These are phyloP conservation scores for Psilanteris sp. DNA, from an alignment of 1,140 invertebrate species.

Conservation along the genomic window DNA sequence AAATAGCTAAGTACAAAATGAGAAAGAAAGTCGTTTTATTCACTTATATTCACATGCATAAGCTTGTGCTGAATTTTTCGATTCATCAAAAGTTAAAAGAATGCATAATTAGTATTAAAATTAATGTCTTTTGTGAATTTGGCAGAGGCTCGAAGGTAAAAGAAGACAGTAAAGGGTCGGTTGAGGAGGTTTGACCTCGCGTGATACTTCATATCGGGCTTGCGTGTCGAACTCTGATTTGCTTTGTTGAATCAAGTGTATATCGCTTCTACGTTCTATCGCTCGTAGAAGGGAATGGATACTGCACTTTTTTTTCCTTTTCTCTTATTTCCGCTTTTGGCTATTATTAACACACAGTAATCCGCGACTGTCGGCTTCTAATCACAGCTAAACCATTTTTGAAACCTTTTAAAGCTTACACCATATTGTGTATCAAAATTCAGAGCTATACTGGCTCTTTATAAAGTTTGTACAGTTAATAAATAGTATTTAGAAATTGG, in stretches of 20 bases:
- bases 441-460: neutral
- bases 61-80: too few relatives aligned
- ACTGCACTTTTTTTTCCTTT: conserved; percentile 52
- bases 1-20: too few relatives aligned
- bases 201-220: conserved; percentile 76
- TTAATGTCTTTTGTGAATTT: conserved; percentile 25
- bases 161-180: conserved; percentile 59
- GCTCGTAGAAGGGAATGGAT: conserved; percentile 59
- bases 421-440: conserved; percentile 18
- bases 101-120: too few relatives aligned
- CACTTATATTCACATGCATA: too few relatives aligned
- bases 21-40: too few relatives aligned
- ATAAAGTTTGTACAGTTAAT: conserved; percentile 5
- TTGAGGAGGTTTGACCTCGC: conserved; percentile 69
- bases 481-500: conserved; percentile 26
- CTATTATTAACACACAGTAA: conserved; percentile 60
- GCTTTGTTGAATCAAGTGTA: conserved; percentile 80
- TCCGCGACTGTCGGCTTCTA: conserved; percentile 58
- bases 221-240: conserved; percentile 80
- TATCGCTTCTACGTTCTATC: conserved; percentile 55
- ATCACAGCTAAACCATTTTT: conserved; percentile 54
- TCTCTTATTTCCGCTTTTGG: conserved; percentile 56
- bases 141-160: conserved; percentile 27
- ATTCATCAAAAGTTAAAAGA: too few relatives aligned
- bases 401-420: conserved; percentile 39